Conservation (phyloP, 2,113 vertebrate genomes). For the Otolemur garnettii region DNA sequence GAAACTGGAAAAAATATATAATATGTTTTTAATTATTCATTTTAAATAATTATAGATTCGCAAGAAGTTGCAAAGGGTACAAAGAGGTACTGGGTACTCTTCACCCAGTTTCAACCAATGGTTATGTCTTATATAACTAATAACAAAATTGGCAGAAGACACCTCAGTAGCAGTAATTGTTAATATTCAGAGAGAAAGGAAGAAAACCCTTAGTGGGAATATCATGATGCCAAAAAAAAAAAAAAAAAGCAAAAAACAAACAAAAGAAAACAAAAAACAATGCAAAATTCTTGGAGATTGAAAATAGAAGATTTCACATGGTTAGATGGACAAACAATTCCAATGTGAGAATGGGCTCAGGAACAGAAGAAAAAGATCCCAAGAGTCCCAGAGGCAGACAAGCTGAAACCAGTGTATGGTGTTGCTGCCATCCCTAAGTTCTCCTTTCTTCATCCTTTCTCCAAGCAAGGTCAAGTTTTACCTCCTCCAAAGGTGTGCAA, state of each 20-base stretch:
- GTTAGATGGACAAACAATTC: background rate
- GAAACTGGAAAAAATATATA: too few species aligned
- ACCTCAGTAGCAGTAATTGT: background rate
- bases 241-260: background rate
- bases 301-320: background rate
- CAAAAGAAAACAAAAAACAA: background rate
- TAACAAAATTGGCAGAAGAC: background rate
- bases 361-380: background rate
- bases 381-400: background rate
- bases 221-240: background rate
- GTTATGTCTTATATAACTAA: conserved; percentile 13
- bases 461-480: background rate
- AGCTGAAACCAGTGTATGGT: background rate
- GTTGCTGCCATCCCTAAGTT: background rate
- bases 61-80: too few species aligned
- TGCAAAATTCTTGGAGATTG: background rate
- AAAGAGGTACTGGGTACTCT: too few species aligned
- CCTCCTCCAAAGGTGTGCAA: background rate
- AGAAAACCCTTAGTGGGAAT: background rate
- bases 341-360: background rate
- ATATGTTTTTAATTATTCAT: too few species aligned
- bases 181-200: background rate
- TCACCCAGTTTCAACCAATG: background rate
- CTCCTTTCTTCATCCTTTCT: background rate
- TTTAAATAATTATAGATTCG: too few species aligned